These are phyloP conservation scores for Fragum whitleyi DNA, from an alignment of 2,888 invertebrate genomes.

Conservation along the genomic window DNA sequence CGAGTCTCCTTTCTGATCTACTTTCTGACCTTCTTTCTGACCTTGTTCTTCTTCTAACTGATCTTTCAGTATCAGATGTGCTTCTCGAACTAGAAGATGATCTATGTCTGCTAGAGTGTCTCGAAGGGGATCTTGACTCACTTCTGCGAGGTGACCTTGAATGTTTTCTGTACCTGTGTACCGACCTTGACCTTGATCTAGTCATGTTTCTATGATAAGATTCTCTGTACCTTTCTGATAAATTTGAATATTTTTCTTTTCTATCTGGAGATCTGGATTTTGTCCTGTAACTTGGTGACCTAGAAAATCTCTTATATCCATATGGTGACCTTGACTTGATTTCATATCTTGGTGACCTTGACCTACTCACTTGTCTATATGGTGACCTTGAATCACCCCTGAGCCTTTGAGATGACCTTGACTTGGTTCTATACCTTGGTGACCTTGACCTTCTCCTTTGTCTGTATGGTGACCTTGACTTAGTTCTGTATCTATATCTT, in stretches of 20 bases:
- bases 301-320: neutral
- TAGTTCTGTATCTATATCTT: conserved; percentile 12
- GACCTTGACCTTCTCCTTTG: neutral
- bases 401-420: too few relatives aligned
- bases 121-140: neutral
- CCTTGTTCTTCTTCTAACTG: neutral
- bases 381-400: too few relatives aligned
- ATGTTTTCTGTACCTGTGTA: too few relatives aligned
- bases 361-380: too few relatives aligned
- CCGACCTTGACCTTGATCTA: too few relatives aligned
- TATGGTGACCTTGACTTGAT: too few relatives aligned
- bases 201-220: too few relatives aligned
- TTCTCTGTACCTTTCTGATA: too few relatives aligned
- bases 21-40: conserved; percentile 14
- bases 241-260: too few relatives aligned
- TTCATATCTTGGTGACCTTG: too few relatives aligned
- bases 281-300: neutral
- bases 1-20: neutral
- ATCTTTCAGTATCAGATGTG: neutral
- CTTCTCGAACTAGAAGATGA: neutral
- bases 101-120: neutral
- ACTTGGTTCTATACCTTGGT: too few relatives aligned
- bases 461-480: conserved; percentile 7
- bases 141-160: neutral
- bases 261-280: too few relatives aligned